Base-by-base conservation (phyloP, 2,797 vertebrate genomes). In the Hipposideros larvatus region DNA sequence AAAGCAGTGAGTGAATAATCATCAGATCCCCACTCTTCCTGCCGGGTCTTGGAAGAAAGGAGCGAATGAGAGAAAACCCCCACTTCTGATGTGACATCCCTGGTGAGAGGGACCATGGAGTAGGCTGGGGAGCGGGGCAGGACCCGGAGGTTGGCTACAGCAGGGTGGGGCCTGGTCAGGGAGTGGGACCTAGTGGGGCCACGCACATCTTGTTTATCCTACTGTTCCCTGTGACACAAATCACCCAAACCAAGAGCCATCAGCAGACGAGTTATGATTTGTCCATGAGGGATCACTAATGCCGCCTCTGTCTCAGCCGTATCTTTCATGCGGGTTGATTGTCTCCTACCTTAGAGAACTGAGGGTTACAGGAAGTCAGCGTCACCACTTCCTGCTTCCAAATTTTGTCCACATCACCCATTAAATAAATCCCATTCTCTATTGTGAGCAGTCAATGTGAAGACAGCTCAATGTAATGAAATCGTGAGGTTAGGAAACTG, bases 21-120 rank as follows among this genome's bases (percentile, higher is more conserved):
- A 4, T 14, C 26, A 82, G 85, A 71, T 74, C 5, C 19, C 13
- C 22, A n/a, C 11, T 61, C 46, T 84, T 78, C 34, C 31, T 34
- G 28, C 46, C 75, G 26, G n/a, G 31, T 78, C 87, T 90, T 71
- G 57, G 71, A 87, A 78, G 55, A 89, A 79, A 93, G 70, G 61
- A 94, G 14, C n/a, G 28, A 63, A 7, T 71, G 51, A 41, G 10
- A 89, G 22, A 51, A 92, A 34, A 74, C 2, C 11, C 34, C 31
- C 28, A 65, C 46, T 57, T 93, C 37, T 41, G 77, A 51, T 31
- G 51, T 46, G 46, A 43, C 48, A 24, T 31, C 37, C 57, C 16
- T 70, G 24, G 15, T 78, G 59, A 74, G 22, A 68, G 26, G 26
- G 21, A 10, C 78, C 0, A 0, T 43, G 61, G 51, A 71, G 34